A percentile compares a stretch with the other conserved stretches of the same genome.
Conservation (phyloP, 2,888 invertebrate genomes). For the Aphrophora alni region DNA sequence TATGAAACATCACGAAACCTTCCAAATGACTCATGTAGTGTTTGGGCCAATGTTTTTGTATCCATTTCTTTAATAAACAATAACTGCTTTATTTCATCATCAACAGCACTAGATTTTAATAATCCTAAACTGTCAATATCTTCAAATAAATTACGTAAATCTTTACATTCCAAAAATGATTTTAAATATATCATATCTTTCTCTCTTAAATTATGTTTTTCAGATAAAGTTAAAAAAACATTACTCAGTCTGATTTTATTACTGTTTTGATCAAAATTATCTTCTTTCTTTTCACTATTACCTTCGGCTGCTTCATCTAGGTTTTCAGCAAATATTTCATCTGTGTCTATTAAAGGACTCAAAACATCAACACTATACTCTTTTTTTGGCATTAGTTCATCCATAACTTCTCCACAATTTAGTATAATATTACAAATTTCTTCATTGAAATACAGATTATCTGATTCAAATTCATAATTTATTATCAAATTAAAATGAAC, state of each 20-base stretch:
- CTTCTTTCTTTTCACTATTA: not conserved
- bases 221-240: not conserved
- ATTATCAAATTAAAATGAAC: not conserved
- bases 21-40: not conserved
- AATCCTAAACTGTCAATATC: not conserved
- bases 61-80: not conserved
- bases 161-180: not conserved
- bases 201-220: not conserved
- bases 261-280: not conserved
- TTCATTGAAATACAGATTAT: not conserved
- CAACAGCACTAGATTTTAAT: not conserved
- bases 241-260: not conserved
- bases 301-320: not conserved
- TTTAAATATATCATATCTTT: not conserved
- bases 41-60: not conserved
- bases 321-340: no score
- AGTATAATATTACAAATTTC: not conserved
- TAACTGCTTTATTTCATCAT: not conserved
- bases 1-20: not conserved
- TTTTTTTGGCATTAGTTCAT: no score
- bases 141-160: not conserved
- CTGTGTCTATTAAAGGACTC: no score
- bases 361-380: no score
- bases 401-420: not conserved
- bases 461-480: not conserved